Conservation (phyloP, 2,113 vertebrate genomes). For the Hippolais icterina region DNA sequence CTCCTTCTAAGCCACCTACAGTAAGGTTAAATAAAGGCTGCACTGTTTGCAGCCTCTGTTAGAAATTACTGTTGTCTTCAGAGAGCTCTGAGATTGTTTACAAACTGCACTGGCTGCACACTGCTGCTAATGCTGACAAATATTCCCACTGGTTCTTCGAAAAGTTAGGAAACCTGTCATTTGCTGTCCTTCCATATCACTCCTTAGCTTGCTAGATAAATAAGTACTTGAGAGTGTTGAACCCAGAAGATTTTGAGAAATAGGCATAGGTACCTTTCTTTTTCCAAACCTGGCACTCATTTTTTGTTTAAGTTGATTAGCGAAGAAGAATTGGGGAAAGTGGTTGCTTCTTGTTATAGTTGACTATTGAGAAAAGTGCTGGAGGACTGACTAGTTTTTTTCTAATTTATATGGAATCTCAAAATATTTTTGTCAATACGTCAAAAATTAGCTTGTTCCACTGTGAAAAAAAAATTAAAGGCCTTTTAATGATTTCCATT, state of each 20-base stretch:
- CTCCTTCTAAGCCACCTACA: background rate
- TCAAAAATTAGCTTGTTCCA: background rate
- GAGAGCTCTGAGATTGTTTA: background rate
- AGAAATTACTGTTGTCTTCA: background rate
- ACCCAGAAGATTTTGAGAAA: background rate
- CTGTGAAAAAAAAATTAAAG: background rate
- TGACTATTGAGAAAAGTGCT: background rate
- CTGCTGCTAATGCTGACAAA: background rate
- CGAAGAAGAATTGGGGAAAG: background rate
- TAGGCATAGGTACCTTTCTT: background rate
- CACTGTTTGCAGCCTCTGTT: background rate
- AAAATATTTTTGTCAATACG: background rate
- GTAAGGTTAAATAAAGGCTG: background rate
- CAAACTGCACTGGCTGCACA: background rate
- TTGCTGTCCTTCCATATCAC: background rate
- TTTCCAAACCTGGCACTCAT: background rate
- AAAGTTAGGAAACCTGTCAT: background rate
- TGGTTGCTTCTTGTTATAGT: background rate
- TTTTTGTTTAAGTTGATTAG: background rate
- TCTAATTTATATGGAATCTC: background rate
- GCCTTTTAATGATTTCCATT: accelerated
- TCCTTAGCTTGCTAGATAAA: background rate
- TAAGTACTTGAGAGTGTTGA: background rate
- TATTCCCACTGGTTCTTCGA: background rate
- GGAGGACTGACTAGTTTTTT: background rate